phyloP scores from a whole-genome alignment of 1,140 invertebrate genomes.

The Kradibia gibbosae region DNA sequence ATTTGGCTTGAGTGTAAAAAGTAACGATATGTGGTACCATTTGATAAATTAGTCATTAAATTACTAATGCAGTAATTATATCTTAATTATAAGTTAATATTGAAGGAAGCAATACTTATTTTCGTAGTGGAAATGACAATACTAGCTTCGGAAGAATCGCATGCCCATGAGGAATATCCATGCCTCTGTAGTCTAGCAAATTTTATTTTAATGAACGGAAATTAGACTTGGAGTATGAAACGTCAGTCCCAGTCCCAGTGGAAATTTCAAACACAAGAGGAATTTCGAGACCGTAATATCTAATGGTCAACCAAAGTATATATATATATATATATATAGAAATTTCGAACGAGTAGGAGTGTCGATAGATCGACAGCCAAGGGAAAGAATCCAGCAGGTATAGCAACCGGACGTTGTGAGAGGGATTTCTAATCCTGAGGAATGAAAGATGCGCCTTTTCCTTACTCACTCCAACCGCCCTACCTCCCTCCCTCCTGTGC shows the following conservation, averaged over 20 bases:
- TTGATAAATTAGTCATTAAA: too few relatives aligned
- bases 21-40: too few relatives aligned
- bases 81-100: too few relatives aligned
- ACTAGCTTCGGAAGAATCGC: neutral
- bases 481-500: neutral
- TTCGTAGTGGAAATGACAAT: neutral
- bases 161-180: neutral
- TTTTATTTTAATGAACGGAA: constrained; percentile 11
- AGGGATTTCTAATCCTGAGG: constrained; percentile 43
- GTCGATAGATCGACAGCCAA: neutral
- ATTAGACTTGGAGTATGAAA: neutral
- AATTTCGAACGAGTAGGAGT: neutral
- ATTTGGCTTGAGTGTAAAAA: too few relatives aligned
- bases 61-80: too few relatives aligned
- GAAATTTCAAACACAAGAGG: neutral
- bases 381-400: constrained; percentile 38
- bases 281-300: neutral
- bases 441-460: constrained; percentile 3
- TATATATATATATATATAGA: too few relatives aligned
- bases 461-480: neutral
- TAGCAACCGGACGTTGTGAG: constrained; percentile 16
- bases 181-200: neutral
- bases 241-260: neutral
- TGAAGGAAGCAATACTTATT: neutral
- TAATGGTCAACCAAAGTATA: neutral